phyloP scores from a whole-genome alignment of 1,140 invertebrate species.

The Atta cephalotes region DNA sequence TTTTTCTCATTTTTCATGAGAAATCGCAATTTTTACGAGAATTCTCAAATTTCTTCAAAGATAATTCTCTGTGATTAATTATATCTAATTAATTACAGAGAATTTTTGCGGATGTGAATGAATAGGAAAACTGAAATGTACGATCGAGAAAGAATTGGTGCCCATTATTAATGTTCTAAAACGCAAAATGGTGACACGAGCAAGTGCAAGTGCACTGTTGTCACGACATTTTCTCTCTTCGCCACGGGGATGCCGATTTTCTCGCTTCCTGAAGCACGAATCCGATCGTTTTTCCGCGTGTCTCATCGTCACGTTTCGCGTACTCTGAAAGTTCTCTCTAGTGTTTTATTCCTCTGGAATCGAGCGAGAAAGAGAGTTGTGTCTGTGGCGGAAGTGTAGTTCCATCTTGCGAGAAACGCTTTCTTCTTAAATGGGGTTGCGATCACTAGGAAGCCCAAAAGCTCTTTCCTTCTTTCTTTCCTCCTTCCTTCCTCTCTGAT shows the following conservation, averaged over 20 bases:
- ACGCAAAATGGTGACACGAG: not conserved
- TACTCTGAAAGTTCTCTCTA: constrained; percentile 37
- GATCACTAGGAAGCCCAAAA: constrained; percentile 39
- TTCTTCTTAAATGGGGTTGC: constrained; percentile 13
- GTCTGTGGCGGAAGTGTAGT: constrained; percentile 3
- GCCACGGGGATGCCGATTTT: constrained; percentile 45
- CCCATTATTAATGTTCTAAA: constrained; percentile 20
- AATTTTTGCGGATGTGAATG: not conserved
- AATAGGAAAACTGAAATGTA: not conserved
- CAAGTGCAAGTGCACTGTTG: not conserved
- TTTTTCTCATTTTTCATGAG: not conserved
- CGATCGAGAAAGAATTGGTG: not conserved
- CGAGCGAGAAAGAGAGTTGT: not conserved
- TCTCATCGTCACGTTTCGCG: constrained; percentile 15
- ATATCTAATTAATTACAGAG: not conserved
- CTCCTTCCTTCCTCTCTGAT: not conserved
- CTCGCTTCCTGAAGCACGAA: constrained; percentile 1
- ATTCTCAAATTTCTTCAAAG: not conserved
- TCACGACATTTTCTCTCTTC: constrained; percentile 10
- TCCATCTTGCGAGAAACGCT: constrained; percentile 24
- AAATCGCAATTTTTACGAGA: not conserved
- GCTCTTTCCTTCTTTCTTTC: not conserved
- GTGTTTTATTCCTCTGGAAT: constrained; percentile 33
- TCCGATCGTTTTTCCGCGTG: constrained; percentile 27
- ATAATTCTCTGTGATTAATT: not conserved